phyloP scores from a whole-genome alignment of 2,888 invertebrate genomes.

The Lycia hirtaria region DNA sequence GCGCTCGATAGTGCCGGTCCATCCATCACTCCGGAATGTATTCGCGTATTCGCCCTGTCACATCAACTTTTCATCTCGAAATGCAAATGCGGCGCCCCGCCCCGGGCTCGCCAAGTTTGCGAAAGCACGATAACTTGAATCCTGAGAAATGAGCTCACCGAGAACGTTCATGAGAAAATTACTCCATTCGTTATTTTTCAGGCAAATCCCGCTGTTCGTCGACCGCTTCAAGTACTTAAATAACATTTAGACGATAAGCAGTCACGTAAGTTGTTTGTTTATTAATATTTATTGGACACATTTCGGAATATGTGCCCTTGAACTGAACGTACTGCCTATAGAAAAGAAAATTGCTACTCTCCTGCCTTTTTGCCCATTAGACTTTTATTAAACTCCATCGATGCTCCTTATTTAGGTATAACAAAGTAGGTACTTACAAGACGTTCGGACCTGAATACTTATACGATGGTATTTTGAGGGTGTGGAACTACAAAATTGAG shows the following conservation, averaged over 20 bases:
- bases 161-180: slow-evolving; percentile 46
- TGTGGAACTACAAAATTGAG: too few species aligned
- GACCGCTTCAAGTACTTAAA: neutral
- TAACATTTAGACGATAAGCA: slow-evolving; percentile 10
- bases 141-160: slow-evolving; percentile 60
- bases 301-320: neutral
- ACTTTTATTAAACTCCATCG: too few species aligned
- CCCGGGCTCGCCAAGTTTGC: slow-evolving; percentile 50
- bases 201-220: slow-evolving; percentile 42
- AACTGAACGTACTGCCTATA: too few species aligned
- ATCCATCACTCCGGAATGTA: slow-evolving; percentile 48
- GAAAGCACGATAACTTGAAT: slow-evolving; percentile 63
- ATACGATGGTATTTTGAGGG: neutral
- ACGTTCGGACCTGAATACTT: too few species aligned
- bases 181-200: slow-evolving; percentile 54
- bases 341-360: too few species aligned
- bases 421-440: too few species aligned
- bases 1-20: slow-evolving; percentile 33
- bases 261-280: neutral
- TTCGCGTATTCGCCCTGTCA: slow-evolving; percentile 40
- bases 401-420: too few species aligned
- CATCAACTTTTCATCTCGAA: slow-evolving; percentile 43
- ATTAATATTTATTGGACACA: neutral
- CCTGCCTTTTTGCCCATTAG: too few species aligned
- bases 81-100: slow-evolving; percentile 55